phyloP scores from a whole-genome alignment of 2,113 vertebrate genomes.

The Amphiprion ocellaris region DNA sequence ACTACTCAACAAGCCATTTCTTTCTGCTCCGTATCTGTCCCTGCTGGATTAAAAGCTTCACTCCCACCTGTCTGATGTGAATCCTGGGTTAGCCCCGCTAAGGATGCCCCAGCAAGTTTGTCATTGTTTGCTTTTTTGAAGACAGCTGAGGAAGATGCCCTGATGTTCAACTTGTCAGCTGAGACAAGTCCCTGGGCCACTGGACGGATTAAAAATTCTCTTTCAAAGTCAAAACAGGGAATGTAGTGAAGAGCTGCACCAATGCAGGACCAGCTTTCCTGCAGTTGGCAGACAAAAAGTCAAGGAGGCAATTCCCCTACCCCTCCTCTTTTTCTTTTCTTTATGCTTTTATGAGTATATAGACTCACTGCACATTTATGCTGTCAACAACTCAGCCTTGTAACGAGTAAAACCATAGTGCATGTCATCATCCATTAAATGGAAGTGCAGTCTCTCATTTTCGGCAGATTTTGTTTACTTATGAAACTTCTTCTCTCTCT shows the following conservation, averaged over 20 bases:
- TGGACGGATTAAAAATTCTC: constrained; percentile 39
- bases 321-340: background rate
- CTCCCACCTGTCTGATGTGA: background rate
- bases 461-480: background rate
- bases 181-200: constrained; percentile 20
- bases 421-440: background rate
- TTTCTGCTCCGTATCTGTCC: background rate
- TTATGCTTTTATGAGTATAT: background rate
- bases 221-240: constrained; percentile 57
- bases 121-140: constrained; percentile 24
- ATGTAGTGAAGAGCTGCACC: constrained; percentile 43
- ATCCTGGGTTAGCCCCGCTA: background rate
- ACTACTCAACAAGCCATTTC: background rate
- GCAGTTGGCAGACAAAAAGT: constrained; percentile 15
- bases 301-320: background rate
- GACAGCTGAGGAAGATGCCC: background rate
- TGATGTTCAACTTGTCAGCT: constrained; percentile 32
- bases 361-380: background rate
- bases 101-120: background rate
- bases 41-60: background rate
- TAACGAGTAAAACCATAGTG: background rate
- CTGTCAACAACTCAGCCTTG: constrained; percentile 1
- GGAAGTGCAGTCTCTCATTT: background rate
- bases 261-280: constrained; percentile 7
- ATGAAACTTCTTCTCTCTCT: background rate